These are phyloP conservation scores for Rugalucina vietnamica DNA, from an alignment of 2,888 invertebrate species.

Conservation along the genomic window DNA sequence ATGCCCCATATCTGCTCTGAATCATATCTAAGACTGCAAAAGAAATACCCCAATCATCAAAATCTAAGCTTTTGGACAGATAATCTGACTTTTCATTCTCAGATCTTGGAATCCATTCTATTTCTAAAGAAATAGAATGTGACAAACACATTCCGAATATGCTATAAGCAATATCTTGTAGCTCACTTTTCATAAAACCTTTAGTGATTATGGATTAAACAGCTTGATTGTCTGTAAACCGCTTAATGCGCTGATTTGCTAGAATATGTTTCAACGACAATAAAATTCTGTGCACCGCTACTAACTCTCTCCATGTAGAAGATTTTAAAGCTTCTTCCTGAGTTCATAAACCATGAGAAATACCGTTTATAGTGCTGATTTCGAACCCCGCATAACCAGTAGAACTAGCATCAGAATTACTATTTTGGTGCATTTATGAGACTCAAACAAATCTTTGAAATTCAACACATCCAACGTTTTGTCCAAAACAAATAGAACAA, in stretches of 20 bases:
- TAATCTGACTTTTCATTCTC: slow-evolving; percentile 47
- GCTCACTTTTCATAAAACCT: slow-evolving; percentile 48
- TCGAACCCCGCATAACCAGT: slow-evolving; percentile 46
- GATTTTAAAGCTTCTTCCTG: slow-evolving; percentile 30
- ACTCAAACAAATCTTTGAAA: slow-evolving; percentile 17
- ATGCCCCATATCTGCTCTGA: slow-evolving; percentile 7
- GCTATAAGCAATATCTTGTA: slow-evolving; percentile 33
- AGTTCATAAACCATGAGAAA: slow-evolving; percentile 53
- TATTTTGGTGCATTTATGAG: slow-evolving; percentile 22
- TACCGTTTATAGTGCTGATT: slow-evolving; percentile 20
- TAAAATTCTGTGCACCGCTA: slow-evolving; percentile 41
- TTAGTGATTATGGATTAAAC: slow-evolving; percentile 41
- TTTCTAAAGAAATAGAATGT: slow-evolving; percentile 19
- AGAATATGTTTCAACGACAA: slow-evolving; percentile 36
- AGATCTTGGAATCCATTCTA: slow-evolving; percentile 50
- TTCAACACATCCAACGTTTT: slow-evolving; percentile 22
- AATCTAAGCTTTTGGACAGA: slow-evolving; percentile 36
- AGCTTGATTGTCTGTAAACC: slow-evolving; percentile 54
- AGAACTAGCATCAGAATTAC: slow-evolving; percentile 43
- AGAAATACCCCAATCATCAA: slow-evolving; percentile 55
- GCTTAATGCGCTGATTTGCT: slow-evolving; percentile 42
- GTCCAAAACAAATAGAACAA: too few species aligned
- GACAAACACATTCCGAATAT: slow-evolving; percentile 28
- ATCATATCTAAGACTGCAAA: slow-evolving; percentile 20
- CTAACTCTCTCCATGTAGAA: slow-evolving; percentile 55